Evolutionary conservation across 2,888 invertebrate species (phyloP).

Genomic region (Nomada goodeniana): DNA sequence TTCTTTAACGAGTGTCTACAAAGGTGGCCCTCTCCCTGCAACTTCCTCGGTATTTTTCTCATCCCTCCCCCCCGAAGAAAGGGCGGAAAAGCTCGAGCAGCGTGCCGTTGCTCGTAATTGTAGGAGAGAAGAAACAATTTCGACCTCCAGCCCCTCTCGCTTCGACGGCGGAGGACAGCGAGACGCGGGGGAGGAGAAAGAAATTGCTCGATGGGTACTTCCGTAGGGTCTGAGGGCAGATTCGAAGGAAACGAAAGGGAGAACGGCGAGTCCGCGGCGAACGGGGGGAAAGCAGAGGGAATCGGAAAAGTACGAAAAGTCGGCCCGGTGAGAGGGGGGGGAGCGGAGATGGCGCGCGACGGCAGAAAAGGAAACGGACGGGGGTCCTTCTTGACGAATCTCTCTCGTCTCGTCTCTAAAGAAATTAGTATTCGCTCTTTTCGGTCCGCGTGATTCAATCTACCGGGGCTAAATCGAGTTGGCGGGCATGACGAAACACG

Average conservation of each 20-base stretch:
- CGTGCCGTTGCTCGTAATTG: slow-evolving; percentile 63
- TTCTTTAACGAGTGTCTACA: slow-evolving; percentile 59
- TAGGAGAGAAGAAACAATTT: slow-evolving; percentile 70
- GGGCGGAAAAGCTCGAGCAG: slow-evolving; percentile 53
- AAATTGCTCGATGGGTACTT: slow-evolving; percentile 64
- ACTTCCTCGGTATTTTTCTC: slow-evolving; percentile 13
- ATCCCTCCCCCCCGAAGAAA: slow-evolving; percentile 7
- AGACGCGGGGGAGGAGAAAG: slow-evolving; percentile 40
- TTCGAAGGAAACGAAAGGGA: slow-evolving; percentile 13
- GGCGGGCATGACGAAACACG: slow-evolving; percentile 64
- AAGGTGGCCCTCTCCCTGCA: slow-evolving; percentile 20
- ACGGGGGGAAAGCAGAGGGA: slow-evolving; percentile 23
- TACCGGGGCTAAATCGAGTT: slow-evolving; percentile 68
- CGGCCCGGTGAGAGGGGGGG: slow-evolving; percentile 49
- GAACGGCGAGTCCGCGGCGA: slow-evolving; percentile 21
- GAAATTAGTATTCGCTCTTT: slow-evolving; percentile 70
- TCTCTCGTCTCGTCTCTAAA: slow-evolving; percentile 53
- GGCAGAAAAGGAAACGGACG: not conserved
- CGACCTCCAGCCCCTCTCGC: slow-evolving; percentile 50
- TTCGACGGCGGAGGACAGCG: slow-evolving; percentile 13
- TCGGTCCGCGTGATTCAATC: slow-evolving; percentile 67
- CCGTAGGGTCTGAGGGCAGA: slow-evolving; percentile 60
- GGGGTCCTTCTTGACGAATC: slow-evolving; percentile 52
- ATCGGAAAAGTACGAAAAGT: slow-evolving; percentile 67
- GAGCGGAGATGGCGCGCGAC: slow-evolving; percentile 70